These are phyloP conservation scores for Drosophila mulleri DNA, from an alignment of 2,888 invertebrate species.

Conservation along the genomic window DNA sequence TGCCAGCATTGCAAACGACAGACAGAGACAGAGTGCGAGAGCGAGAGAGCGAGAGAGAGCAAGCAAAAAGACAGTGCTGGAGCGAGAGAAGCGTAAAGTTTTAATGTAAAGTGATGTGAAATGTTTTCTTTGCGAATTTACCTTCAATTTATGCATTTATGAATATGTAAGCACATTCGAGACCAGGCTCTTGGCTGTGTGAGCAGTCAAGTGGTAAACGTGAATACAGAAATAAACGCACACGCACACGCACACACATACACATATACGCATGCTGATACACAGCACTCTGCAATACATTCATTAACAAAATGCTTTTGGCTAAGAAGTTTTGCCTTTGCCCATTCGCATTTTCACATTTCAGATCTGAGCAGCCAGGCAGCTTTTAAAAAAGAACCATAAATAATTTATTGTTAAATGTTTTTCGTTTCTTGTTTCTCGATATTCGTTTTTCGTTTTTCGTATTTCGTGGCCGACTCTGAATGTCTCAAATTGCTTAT, in stretches of 20 bases:
- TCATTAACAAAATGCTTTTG: conserved; percentile 76
- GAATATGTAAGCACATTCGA: conserved; percentile 74
- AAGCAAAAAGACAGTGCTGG: neutral
- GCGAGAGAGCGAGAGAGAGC: conserved; percentile 2
- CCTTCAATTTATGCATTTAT: conserved; percentile 81
- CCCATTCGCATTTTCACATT: conserved; percentile 37
- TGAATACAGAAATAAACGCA: conserved; percentile 45
- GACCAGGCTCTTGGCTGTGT: conserved; percentile 48
- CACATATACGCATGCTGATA: no score
- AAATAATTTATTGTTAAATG: conserved; percentile 55
- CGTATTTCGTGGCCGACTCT: conserved; percentile 9
- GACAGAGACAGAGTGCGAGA: neutral
- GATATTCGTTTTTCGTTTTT: neutral
- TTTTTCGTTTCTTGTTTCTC: conserved; percentile 5
- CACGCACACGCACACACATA: conserved; percentile 18
- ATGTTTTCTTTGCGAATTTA: conserved; percentile 79
- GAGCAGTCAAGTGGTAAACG: conserved; percentile 72
- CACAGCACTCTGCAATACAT: conserved; percentile 56
- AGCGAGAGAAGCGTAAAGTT: conserved; percentile 48
- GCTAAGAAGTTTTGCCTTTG: conserved; percentile 66
- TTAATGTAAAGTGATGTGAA: conserved; percentile 78
- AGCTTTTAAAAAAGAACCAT: conserved; percentile 36
- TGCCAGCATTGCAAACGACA: conserved; percentile 8
- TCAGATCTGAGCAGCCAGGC: conserved; percentile 43
- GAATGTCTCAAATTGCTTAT: conserved; percentile 24